Conservation (phyloP, 2,797 vertebrate genomes). For the Falco rusticolus region DNA sequence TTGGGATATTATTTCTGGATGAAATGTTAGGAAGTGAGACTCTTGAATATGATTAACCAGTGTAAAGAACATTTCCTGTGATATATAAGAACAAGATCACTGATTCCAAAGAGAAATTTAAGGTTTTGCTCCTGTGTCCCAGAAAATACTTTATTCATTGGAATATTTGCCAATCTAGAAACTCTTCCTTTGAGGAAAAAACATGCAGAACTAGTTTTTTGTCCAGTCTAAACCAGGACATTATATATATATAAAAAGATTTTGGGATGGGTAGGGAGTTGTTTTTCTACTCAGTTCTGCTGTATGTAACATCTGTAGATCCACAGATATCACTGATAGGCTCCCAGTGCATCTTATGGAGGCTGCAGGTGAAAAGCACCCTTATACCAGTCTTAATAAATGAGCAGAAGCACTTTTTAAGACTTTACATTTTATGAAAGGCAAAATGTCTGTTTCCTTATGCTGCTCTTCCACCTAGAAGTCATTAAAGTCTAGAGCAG, state of each 20-base stretch:
- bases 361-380: background rate
- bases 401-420: background rate
- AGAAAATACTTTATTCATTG: background rate
- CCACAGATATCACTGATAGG: rapidly evolving
- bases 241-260: background rate
- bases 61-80: background rate
- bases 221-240: background rate
- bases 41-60: background rate
- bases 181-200: background rate
- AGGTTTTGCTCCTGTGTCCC: background rate
- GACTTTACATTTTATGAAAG: background rate
- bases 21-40: background rate
- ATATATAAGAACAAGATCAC: background rate
- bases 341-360: background rate
- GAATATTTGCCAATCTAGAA: background rate
- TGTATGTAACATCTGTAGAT: background rate
- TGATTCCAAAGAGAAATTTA: background rate
- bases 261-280: background rate
- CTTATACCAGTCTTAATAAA: background rate
- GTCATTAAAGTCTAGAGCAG: background rate
- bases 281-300: background rate
- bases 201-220: background rate
- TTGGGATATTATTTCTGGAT: background rate
- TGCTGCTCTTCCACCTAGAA: background rate
- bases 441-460: background rate